Conservation (phyloP, 2,888 invertebrate genomes). For the Tiliacea aurago region DNA sequence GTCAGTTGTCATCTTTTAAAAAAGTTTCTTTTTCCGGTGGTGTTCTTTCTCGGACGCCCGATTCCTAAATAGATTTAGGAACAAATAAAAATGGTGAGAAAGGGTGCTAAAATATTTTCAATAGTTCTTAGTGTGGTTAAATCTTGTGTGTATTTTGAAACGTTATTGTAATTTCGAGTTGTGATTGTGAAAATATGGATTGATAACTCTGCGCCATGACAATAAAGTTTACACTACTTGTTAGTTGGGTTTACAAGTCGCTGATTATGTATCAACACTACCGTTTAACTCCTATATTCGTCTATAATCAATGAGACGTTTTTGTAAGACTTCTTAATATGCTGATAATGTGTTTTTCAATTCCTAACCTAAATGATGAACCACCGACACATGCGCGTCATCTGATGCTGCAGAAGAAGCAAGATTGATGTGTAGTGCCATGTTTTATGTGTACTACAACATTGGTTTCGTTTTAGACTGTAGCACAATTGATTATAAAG, state of each 20-base stretch:
- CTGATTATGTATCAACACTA: neutral
- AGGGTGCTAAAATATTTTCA: conserved; percentile 63
- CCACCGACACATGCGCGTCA: conserved; percentile 91
- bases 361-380: conserved; percentile 83
- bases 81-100: conserved; percentile 77
- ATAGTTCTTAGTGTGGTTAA: conserved; percentile 30
- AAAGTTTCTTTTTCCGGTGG: conserved; percentile 76
- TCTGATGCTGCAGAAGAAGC: conserved; percentile 84
- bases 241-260: conserved; percentile 9
- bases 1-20: conserved; percentile 54
- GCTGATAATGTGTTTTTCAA: neutral
- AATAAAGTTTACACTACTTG: conserved; percentile 32
- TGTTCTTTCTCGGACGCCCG: conserved; percentile 71
- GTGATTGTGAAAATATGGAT: conserved; percentile 67
- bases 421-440: conserved; percentile 76
- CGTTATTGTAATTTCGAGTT: conserved; percentile 13
- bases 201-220: conserved; percentile 60
- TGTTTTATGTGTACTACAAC: conserved; percentile 85
- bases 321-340: neutral
- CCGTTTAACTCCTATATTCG: neutral
- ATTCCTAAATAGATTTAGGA: conserved; percentile 60
- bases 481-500: conserved; percentile 85
- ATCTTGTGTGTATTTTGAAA: conserved; percentile 26
- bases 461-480: conserved; percentile 75
- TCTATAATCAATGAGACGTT: neutral